phyloP scores from a whole-genome alignment of 1,140 invertebrate genomes.

The Drosophila repletoides region DNA sequence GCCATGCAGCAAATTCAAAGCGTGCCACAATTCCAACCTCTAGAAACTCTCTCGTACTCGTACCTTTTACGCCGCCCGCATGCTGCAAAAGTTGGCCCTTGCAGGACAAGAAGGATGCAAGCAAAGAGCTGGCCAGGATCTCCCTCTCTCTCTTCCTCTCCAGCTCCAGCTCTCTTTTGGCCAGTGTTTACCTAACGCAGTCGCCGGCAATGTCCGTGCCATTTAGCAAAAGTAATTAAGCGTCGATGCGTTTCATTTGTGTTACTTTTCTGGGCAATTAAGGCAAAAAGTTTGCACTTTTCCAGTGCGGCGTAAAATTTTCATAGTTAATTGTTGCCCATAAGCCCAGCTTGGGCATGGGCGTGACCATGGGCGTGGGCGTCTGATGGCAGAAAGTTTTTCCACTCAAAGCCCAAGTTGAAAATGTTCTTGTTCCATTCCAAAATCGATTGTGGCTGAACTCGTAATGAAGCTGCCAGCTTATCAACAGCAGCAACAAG shows the following conservation, averaged over 20 bases:
- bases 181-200: slow-evolving; percentile 19
- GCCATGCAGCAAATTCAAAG: slow-evolving; percentile 38
- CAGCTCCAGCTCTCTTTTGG: not conserved
- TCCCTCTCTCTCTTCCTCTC: not conserved
- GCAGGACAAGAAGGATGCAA: not conserved
- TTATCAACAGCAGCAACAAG: slow-evolving; percentile 13
- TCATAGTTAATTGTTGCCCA: slow-evolving; percentile 63
- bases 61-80: slow-evolving; percentile 22
- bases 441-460: slow-evolving; percentile 23
- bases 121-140: not conserved
- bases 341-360: not conserved
- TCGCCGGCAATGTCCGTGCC: slow-evolving; percentile 33
- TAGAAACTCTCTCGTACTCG: too few species aligned
- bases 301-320: slow-evolving; percentile 61
- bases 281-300: slow-evolving; percentile 51
- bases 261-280: slow-evolving; percentile 78
- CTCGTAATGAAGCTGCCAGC: slow-evolving; percentile 1
- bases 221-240: slow-evolving; percentile 78
- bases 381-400: slow-evolving; percentile 20
- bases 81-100: slow-evolving; percentile 21
- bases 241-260: slow-evolving; percentile 77
- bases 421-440: slow-evolving; percentile 11
- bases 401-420: slow-evolving; percentile 14
- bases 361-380: slow-evolving; percentile 8
- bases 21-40: slow-evolving; percentile 14